Base-by-base conservation (phyloP, 2,113 vertebrate genomes). In the Chamaetylas fuelleborni region DNA sequence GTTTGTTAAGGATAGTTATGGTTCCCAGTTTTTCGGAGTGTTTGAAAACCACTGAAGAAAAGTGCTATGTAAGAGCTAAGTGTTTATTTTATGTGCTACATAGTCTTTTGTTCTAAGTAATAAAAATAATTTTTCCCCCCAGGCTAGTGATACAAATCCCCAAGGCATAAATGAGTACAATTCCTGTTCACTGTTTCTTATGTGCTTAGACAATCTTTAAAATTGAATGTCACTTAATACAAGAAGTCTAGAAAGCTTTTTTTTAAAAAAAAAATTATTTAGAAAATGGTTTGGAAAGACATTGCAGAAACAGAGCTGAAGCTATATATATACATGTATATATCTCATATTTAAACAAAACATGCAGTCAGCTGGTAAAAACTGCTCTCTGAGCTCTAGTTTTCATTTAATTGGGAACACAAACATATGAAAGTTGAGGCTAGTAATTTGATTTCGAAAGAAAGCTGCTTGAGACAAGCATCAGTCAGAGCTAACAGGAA, bases 401-500 rank as follows among this genome's bases (percentile, higher is more conserved):
- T 97, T 94, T 93, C 90, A 78, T 96, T 96, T 96, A 94, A 96
- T 97, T 97, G 83, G 65, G 69, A 89, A 88, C 67, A 91, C 86
- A 96, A 97, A 94, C 87, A 89, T 96, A 83, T 81, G 96, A 94
- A 97, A 97, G 91, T 96, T 88, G 86, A 95, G 90, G 80, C 71
- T 67, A 64, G 77, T 93, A 90, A 92, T 96, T 95, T 96, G 80
- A 88, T 97, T 97, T 97, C 86, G 81, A 69, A 96, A 85, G 94
- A 95, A 93, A 95, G 76, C 85, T 93, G 76, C 79, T 88, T 86
- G 73, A 92, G 92, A 92, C 61, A n/a, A 57, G 58, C 88, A 88
- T 81, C 88, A 81, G 14, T 76, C 60, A 70, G 92, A 90, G 71
- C 58, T 97, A 94, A 94, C 78, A 77, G 92, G 54, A 96, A 66